Evolutionary conservation across 2,888 invertebrate species (phyloP).

Genomic region (Yponomeuta cagnagella): DNA sequence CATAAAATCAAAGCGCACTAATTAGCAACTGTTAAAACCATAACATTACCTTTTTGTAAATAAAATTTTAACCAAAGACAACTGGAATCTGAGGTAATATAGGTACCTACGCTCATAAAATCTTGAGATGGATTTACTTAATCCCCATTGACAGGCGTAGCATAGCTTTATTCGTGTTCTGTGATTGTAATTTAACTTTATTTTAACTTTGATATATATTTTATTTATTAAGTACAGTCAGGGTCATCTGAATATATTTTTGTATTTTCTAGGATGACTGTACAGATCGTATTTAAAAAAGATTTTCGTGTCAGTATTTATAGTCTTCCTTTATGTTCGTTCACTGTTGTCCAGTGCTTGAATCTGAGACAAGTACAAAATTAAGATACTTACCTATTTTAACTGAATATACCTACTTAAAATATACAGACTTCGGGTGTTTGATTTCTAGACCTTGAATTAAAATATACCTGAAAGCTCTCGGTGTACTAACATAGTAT

Average conservation of each 20-base stretch:
- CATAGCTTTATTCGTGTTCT: no score
- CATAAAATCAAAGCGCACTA: no score
- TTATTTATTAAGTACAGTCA: not conserved
- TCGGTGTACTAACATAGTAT: not conserved
- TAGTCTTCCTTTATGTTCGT: not conserved
- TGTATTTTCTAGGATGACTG: not conserved
- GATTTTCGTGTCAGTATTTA: not conserved
- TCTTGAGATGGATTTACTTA: no score
- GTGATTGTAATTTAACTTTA: no score
- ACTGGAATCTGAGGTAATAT: no score
- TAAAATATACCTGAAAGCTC: no score
- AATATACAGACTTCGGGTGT: not conserved
- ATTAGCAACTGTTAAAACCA: no score
- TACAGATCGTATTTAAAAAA: not conserved
- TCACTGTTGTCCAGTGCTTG: not conserved
- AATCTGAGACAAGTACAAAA: slow-evolving; percentile 1
- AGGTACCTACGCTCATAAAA: no score
- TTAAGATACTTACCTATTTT: not conserved
- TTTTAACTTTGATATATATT: not conserved
- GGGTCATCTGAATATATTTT: not conserved
- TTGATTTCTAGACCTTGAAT: not conserved
- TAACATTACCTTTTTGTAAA: no score
- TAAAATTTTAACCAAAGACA: no score
- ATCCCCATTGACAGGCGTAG: no score
- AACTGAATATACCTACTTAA: not conserved